Evolutionary conservation across 92 coral and sea anemone genomes (phyloP).

Genomic region (Siderastrea radians): DNA sequence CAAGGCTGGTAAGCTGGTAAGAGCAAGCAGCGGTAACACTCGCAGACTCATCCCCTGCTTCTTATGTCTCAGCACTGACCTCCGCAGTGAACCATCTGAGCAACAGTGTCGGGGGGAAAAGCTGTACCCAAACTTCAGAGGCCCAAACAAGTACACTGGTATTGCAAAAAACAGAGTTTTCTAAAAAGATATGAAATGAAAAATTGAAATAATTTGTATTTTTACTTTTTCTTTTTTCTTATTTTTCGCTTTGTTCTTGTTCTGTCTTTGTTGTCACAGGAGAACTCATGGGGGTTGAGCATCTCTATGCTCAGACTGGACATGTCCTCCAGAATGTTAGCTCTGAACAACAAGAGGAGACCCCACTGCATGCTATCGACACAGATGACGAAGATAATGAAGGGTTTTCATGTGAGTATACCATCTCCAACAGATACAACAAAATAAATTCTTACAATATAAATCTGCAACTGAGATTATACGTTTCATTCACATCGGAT

Average conservation of each 20-base stretch:
- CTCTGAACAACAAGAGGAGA: not conserved
- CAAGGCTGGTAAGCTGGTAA: slow-evolving; percentile 66
- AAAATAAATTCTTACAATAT: too few species aligned
- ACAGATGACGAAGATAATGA: slow-evolving; percentile 25
- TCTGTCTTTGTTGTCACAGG: slow-evolving; percentile 4
- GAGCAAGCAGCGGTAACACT: slow-evolving; percentile 31
- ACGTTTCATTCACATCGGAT: not conserved
- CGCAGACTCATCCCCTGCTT: not conserved
- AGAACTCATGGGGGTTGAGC: slow-evolving; percentile 59
- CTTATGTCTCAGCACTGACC: not conserved
- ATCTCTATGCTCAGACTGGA: slow-evolving; percentile 43
- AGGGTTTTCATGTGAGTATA: not conserved
- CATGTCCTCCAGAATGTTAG: not conserved
- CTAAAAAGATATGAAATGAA: too few species aligned
- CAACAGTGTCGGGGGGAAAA: slow-evolving; percentile 16
- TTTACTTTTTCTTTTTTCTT: not conserved
- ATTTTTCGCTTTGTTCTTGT: not conserved
- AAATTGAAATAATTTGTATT: too few species aligned
- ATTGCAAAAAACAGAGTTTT: not conserved
- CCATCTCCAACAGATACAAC: slow-evolving; percentile 12
- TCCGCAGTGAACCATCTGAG: slow-evolving; percentile 35
- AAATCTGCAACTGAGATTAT: not conserved
- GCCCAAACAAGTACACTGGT: slow-evolving; percentile 61
- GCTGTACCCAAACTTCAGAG: not conserved
- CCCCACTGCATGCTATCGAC: not conserved